phyloP scores from a whole-genome alignment of 2,113 vertebrate genomes.

The Malurus elegans region DNA sequence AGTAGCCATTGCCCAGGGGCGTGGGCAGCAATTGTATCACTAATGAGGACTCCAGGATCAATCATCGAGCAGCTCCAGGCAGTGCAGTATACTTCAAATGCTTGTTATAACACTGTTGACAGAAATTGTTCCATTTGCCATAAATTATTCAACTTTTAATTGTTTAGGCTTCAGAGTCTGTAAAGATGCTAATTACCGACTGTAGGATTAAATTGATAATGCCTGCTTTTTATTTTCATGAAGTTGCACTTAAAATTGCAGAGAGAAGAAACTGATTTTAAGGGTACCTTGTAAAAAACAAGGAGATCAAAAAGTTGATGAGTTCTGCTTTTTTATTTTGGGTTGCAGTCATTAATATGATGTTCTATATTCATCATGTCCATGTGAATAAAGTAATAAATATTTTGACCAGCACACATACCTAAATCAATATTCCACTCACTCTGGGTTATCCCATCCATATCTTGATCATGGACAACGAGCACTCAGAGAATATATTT shows the following conservation, averaged over 20 bases:
- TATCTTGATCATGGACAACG: not conserved
- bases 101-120: not conserved
- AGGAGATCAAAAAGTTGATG: not conserved
- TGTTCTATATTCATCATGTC: not conserved
- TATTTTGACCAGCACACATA: not conserved
- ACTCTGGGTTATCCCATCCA: not conserved
- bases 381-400: not conserved
- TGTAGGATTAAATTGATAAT: not conserved
- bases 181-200: conserved; percentile 19
- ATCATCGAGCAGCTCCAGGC: conserved; percentile 20
- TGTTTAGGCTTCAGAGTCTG: conserved; percentile 35
- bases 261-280: not conserved
- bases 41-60: conserved; percentile 31
- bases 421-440: not conserved
- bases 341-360: not conserved
- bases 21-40: not conserved
- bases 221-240: not conserved
- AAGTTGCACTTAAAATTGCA: not conserved
- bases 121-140: conserved; percentile 24
- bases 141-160: conserved; percentile 58
- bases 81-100: conserved; percentile 6
- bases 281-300: not conserved
- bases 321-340: not conserved
- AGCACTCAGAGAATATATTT: not conserved
- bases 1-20: not conserved